These are phyloP conservation scores for Leptocoma aspasia DNA, from an alignment of 2,113 vertebrate species.

Conservation along the genomic window DNA sequence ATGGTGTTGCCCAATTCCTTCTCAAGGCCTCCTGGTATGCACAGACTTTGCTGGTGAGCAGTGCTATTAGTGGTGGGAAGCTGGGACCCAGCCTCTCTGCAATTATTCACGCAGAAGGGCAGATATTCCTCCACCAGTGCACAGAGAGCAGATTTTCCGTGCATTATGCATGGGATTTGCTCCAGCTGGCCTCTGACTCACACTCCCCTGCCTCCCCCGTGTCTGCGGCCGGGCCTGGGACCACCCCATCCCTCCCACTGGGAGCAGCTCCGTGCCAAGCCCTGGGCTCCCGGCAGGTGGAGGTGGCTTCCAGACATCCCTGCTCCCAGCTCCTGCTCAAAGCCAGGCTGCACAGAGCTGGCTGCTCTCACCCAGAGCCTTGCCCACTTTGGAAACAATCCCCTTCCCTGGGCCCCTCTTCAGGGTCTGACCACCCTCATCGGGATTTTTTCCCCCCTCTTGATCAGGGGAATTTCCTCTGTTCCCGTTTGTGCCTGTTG, in stretches of 20 bases:
- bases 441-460: neutral
- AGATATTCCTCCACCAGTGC: neutral
- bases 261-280: neutral
- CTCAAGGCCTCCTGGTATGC: neutral
- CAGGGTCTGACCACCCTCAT: neutral
- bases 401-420: neutral
- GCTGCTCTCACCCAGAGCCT: neutral
- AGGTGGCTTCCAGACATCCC: neutral
- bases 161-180: neutral
- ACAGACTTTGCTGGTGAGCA: neutral
- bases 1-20: neutral
- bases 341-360: neutral
- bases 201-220: neutral
- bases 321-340: neutral
- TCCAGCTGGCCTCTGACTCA: slow-evolving; percentile 52
- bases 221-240: neutral
- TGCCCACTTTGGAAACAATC: neutral
- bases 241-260: neutral
- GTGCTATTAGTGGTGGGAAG: neutral
- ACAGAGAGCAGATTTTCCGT: slow-evolving; percentile 11
- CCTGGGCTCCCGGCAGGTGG: neutral
- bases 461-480: neutral
- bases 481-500: neutral
- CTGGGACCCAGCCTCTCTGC: neutral
- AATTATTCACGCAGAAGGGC: neutral